Evolutionary conservation across 1,140 invertebrate species (phyloP).

Genomic region (Euwallacea similis): DNA sequence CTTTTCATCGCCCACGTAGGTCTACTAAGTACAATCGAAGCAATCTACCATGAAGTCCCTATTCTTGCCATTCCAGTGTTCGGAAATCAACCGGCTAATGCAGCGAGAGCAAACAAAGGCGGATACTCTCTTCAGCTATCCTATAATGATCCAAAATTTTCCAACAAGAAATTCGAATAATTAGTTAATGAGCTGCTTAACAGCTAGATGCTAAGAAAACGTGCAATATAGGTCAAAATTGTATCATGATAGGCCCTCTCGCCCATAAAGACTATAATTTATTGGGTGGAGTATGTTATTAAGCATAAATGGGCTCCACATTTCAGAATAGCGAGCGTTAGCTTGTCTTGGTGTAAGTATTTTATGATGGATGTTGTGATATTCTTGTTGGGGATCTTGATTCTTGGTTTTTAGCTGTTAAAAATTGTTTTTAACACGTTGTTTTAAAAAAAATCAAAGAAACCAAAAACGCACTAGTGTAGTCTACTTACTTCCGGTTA

Average conservation of each 20-base stretch:
- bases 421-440: conserved; percentile 4
- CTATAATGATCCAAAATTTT: conserved; percentile 12
- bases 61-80: conserved; percentile 70
- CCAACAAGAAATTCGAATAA: conserved; percentile 11
- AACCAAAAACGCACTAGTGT: background rate
- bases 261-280: conserved; percentile 59
- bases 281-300: conserved; percentile 69
- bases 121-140: conserved; percentile 54
- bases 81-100: conserved; percentile 64
- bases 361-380: conserved; percentile 45
- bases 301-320: conserved; percentile 66
- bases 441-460: background rate
- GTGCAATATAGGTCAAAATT: conserved; percentile 23
- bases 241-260: conserved; percentile 29
- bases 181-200: conserved; percentile 16
- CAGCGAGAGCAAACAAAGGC: conserved; percentile 53
- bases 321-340: conserved; percentile 60
- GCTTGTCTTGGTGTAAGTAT: conserved; percentile 59
- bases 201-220: conserved; percentile 32
- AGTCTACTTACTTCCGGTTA: background rate
- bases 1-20: conserved; percentile 54
- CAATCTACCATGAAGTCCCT: conserved; percentile 70
- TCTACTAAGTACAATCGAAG: conserved; percentile 68
- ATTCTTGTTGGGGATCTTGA: background rate
- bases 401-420: background rate